phyloP scores from a whole-genome alignment of 2,888 invertebrate genomes.

The Lottia scabra region DNA sequence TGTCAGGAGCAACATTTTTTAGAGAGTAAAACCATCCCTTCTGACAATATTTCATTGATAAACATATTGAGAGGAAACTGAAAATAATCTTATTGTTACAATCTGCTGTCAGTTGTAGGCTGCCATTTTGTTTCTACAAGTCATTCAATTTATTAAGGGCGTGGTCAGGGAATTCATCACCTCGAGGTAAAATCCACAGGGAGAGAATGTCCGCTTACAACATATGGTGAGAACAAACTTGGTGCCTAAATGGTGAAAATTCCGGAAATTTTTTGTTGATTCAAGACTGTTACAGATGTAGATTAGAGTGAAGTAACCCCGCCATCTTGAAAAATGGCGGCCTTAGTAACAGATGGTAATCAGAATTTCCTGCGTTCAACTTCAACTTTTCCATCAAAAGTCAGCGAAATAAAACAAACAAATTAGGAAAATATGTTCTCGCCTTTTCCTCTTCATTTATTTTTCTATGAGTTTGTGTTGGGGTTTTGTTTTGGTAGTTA shows the following conservation, averaged over 20 bases:
- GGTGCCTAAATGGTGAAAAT: background rate
- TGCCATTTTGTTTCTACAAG: too few species aligned
- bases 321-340: background rate
- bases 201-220: too few species aligned
- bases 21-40: too few species aligned
- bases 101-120: too few species aligned
- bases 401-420: background rate
- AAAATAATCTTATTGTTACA: too few species aligned
- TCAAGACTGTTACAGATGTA: background rate
- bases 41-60: too few species aligned
- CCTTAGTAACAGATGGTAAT: background rate
- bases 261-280: background rate
- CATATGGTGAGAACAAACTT: too few species aligned
- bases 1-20: too few species aligned
- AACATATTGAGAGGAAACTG: too few species aligned
- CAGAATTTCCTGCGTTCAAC: background rate
- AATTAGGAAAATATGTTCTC: background rate
- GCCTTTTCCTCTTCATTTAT: slow-evolving; percentile 3
- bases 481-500: background rate
- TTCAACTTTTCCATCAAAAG: background rate
- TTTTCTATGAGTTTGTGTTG: background rate
- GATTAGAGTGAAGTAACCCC: background rate
- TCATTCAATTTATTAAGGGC: too few species aligned
- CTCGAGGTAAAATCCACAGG: too few species aligned
- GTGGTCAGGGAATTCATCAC: too few species aligned